Evolutionary conservation across 2,888 invertebrate species (phyloP).

Genomic region (Abrostola triplasia): DNA sequence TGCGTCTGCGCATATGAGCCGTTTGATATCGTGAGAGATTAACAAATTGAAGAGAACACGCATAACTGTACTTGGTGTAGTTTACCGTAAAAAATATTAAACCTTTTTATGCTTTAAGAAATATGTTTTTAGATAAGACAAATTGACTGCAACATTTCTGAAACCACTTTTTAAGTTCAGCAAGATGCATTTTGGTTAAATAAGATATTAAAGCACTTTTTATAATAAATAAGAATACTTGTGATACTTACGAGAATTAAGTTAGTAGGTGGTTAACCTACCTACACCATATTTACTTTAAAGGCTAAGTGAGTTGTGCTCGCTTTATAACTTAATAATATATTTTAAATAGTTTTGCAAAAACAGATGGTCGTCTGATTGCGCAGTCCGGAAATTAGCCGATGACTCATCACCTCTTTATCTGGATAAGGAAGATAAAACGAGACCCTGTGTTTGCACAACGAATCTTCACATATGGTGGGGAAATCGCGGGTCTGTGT

Average conservation of each 20-base stretch:
- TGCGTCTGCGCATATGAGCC: slow-evolving; percentile 68
- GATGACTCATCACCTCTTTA: slow-evolving; percentile 78
- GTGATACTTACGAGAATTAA: slow-evolving; percentile 1
- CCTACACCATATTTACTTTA: slow-evolving; percentile 10
- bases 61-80: slow-evolving; percentile 30
- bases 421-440: slow-evolving; percentile 78
- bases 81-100: slow-evolving; percentile 11
- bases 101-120: neutral
- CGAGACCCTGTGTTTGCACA: slow-evolving; percentile 67
- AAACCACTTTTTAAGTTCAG: slow-evolving; percentile 18
- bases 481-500: slow-evolving; percentile 46
- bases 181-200: slow-evolving; percentile 15
- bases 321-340: slow-evolving; percentile 67
- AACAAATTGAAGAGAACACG: slow-evolving; percentile 58
- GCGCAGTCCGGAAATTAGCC: slow-evolving; percentile 75
- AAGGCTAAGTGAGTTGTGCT: slow-evolving; percentile 43
- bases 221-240: slow-evolving; percentile 22
- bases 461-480: slow-evolving; percentile 52
- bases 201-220: slow-evolving; percentile 27
- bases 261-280: slow-evolving; percentile 24
- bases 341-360: slow-evolving; percentile 76
- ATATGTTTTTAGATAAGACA: slow-evolving; percentile 2
- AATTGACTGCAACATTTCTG: slow-evolving; percentile 13
- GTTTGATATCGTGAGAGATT: slow-evolving; percentile 70
- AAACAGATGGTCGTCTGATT: slow-evolving; percentile 82